phyloP scores from a whole-genome alignment of 53 echinoderm and acorn worm species.

The Paracentrotus lividus region DNA sequence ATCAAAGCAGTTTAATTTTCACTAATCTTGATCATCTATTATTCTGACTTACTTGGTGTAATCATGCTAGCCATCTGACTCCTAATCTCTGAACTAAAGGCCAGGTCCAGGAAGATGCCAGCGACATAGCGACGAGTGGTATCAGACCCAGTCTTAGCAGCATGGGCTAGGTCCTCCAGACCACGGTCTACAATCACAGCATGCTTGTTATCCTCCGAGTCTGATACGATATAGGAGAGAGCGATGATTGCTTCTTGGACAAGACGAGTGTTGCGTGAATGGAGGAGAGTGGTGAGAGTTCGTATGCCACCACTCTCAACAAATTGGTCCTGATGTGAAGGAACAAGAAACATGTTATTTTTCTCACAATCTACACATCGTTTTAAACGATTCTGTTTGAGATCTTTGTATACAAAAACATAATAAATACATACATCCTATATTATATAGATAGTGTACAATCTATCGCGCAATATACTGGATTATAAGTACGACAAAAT shows the following conservation, averaged over 20 bases:
- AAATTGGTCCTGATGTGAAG: conserved; percentile 87
- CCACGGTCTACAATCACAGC: conserved; percentile 91
- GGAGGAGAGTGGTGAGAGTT: conserved; percentile 90
- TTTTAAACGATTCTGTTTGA: too few species aligned
- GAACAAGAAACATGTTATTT: background rate
- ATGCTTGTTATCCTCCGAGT: conserved; percentile 93
- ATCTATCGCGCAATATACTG: too few species aligned
- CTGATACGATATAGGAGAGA: conserved; percentile 94
- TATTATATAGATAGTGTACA: too few species aligned
- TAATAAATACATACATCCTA: too few species aligned
- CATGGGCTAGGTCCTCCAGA: conserved; percentile 94
- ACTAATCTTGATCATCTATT: background rate
- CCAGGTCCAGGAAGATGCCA: conserved; percentile 92
- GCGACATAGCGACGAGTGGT: conserved; percentile 84
- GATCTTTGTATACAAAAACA: too few species aligned
- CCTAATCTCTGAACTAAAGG: conserved; percentile 89
- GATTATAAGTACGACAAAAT: too few species aligned
- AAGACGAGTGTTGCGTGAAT: conserved; percentile 80
- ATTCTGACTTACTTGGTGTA: conserved; percentile 82
- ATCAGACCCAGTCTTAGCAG: conserved; percentile 85
- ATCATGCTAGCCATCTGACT: conserved; percentile 91
- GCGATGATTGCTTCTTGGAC: conserved; percentile 97
- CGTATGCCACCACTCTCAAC: conserved; percentile 91
- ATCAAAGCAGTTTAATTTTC: too few species aligned
- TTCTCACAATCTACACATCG: too few species aligned